Conservation (phyloP, 2,113 vertebrate genomes). For the Mirza zaza region DNA sequence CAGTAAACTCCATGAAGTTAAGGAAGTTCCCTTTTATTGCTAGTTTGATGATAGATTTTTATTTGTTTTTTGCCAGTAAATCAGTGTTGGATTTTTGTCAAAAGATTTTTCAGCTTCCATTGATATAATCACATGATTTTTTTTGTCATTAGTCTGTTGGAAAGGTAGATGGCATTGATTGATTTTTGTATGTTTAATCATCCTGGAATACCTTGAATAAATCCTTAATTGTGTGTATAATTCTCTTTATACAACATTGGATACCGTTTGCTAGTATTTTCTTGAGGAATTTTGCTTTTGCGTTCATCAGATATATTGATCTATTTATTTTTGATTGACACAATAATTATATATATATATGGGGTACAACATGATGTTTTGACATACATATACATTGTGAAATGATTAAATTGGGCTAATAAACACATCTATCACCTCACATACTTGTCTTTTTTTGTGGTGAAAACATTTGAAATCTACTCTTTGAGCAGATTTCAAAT, state of each 20-base stretch:
- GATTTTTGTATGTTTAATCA: neutral
- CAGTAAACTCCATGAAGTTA: neutral
- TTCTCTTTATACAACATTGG: neutral
- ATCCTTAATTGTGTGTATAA: neutral
- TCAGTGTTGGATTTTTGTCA: neutral
- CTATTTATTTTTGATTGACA: neutral
- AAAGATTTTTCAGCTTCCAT: neutral
- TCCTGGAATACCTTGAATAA: neutral
- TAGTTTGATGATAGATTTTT: neutral
- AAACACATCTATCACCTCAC: neutral
- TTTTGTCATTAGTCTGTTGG: neutral
- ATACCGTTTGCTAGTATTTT: neutral
- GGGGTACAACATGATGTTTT: neutral
- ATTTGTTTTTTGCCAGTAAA: neutral
- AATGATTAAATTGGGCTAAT: neutral
- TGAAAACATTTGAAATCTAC: neutral
- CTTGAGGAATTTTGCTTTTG: neutral
- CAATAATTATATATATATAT: neutral
- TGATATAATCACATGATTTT: neutral
- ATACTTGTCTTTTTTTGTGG: neutral
- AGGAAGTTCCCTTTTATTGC: neutral
- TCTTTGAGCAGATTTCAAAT: neutral
- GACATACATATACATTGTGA: neutral
- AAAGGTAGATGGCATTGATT: neutral
- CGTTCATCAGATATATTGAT: neutral